Base-by-base conservation (phyloP, 2,888 invertebrate species). In the Pollenia labialis region DNA sequence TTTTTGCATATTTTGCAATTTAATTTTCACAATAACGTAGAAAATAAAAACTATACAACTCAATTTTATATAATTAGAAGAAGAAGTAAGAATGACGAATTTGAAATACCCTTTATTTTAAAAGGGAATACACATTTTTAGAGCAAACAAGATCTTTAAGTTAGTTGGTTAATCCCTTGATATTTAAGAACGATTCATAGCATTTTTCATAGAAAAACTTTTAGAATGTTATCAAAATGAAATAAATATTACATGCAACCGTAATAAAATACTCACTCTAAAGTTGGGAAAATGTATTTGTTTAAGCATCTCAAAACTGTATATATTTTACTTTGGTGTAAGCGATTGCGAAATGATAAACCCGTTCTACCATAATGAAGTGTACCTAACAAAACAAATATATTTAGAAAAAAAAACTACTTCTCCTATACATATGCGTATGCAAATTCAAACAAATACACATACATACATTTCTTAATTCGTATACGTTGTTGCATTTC, bases 1-100 rank as follows among this genome's bases (percentile, higher is more conserved):
- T 68, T 80, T 85, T 80, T 56, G 79, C 74, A 84, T 85, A 85
- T 80, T 74, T 62, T 74, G 84, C 84, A 85, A 74, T 85, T 85
- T 80, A 74, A 80, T 85, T 80, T 80, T 46, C 40, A 58, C 66
- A 84, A 72, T 52, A 84, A 74, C 50, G 16, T 58, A 56, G 42
- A 66, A 77, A 32, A 6, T 32, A 32, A 32, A 32, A 69, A 66
- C 48, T 64, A 7, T 46, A 58, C 71, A 58, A 48, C 44, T 79
- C 44, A 74, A 60, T 52, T 68, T 58, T 50, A 18, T 56, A 46
- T 12, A 16, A 32, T 9, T 46, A 7, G 11, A 52, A 18, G n/a
- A 44, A 77, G 12, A 46, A 46, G 12, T 1, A 32, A 14, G 8
- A 58, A 32, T 14, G 7, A 12, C 58, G 58, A 58, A 58, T 58